A percentile compares a stretch with the other conserved stretches of the same genome.
These are phyloP conservation scores for Asbolus verrucosus DNA, from an alignment of 1,140 invertebrate genomes.

Conservation along the genomic window DNA sequence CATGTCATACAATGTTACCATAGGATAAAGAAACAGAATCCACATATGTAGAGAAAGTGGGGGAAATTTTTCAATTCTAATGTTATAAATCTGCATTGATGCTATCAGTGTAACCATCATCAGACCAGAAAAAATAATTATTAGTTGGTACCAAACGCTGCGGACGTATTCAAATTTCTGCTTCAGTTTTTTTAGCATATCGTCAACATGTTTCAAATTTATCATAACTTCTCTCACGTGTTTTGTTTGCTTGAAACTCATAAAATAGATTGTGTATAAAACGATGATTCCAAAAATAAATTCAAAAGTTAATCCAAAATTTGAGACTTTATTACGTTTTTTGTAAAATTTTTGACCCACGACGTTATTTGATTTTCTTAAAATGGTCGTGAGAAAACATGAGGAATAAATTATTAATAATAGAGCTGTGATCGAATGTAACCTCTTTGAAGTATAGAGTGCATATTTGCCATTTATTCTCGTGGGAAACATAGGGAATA, in stretches of 20 bases:
- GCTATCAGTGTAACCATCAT: conserved; percentile 3
- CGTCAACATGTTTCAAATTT: conserved; percentile 32
- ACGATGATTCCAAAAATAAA: conserved; percentile 27
- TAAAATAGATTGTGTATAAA: conserved; percentile 41
- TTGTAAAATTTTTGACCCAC: conserved; percentile 15
- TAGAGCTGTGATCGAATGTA: conserved; percentile 40
- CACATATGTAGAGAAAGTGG: conserved; percentile 18
- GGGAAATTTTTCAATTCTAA: conserved; percentile 31
- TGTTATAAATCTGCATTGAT: conserved; percentile 15
- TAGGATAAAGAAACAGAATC: conserved; percentile 19
- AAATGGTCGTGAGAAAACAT: conserved; percentile 34
- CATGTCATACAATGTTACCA: conserved; percentile 9
- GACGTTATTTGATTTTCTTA: conserved; percentile 4
- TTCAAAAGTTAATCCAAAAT: conserved; percentile 42
- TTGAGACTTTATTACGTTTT: conserved; percentile 45
- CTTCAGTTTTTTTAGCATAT: conserved; percentile 17
- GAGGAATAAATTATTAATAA: conserved; percentile 22
- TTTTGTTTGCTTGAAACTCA: conserved; percentile 33
- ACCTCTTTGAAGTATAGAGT: conserved; percentile 27
- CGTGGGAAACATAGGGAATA: conserved; percentile 33
- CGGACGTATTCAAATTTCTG: conserved; percentile 17
- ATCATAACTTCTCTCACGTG: conserved; percentile 22
- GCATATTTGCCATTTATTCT: not conserved
- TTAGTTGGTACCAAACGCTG: conserved; percentile 22
- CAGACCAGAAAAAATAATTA: conserved; percentile 32